These are phyloP conservation scores for Octonoba sinensis DNA, from an alignment of 2,888 invertebrate species.

Conservation along the genomic window DNA sequence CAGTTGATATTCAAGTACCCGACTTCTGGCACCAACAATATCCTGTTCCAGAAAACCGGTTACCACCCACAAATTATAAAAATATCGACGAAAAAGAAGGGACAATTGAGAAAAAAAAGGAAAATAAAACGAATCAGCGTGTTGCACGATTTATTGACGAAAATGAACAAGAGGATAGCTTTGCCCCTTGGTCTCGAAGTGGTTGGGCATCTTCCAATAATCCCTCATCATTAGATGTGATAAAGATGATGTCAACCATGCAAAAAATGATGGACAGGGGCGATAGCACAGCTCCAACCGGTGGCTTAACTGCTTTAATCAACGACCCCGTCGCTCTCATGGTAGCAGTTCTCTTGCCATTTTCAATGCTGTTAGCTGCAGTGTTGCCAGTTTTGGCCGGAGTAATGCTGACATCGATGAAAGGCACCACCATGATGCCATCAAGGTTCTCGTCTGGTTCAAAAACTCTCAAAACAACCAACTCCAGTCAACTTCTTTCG, in stretches of 20 bases:
- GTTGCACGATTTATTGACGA: too few species aligned
- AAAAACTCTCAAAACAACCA: constrained; percentile 12
- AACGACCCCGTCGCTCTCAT: constrained; percentile 15
- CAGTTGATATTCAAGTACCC: background rate
- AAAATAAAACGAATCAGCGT: background rate
- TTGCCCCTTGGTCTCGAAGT: too few species aligned
- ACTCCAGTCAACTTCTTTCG: constrained; percentile 21
- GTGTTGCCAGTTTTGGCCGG: constrained; percentile 31
- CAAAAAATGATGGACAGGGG: background rate
- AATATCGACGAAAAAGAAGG: background rate
- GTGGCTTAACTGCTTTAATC: background rate
- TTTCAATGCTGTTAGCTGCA: constrained; percentile 41
- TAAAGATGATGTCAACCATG: background rate
- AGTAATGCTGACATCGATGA: background rate
- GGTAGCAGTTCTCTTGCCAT: constrained; percentile 25
- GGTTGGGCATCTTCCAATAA: too few species aligned
- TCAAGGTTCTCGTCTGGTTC: too few species aligned
- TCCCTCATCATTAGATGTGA: background rate
- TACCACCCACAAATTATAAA: background rate
- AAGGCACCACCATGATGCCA: background rate
- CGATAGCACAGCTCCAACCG: background rate
- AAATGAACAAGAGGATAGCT: too few species aligned
- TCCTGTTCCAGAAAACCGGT: constrained; percentile 4
- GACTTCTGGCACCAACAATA: background rate
- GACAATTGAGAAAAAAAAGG: too few species aligned